Base-by-base conservation (phyloP, 1,140 invertebrate species). In the Phthorimaea operculella region DNA sequence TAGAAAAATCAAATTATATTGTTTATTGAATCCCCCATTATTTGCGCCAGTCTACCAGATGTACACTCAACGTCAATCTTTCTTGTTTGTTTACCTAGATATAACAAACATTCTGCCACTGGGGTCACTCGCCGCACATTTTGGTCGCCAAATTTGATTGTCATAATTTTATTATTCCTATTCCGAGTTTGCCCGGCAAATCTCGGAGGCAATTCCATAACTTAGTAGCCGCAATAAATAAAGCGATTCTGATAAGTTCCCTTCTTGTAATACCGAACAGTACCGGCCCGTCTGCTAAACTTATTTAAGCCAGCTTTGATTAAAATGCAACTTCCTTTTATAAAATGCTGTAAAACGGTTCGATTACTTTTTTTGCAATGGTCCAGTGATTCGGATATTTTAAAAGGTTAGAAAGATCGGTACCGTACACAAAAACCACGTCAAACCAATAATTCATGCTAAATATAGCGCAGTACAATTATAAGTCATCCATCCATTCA, bases 391-490 rank as follows among this genome's bases (percentile, higher is more conserved):
- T 39, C 36, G 36, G 36, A 39, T 39, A 39, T 39, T 39, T 39
- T 39, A 39, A 39, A 28, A 28, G 21, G 21, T 28, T 28, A 28
- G 21, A 6, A 28, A 28, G 21, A 28, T 28, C 21, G 21, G 36
- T 18, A 47, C 15, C 18, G 59, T 42, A 21, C 51, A 72, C 63
- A 79, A 83, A 76, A 75, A 70, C 70, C 60, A 73, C 72, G 68
- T 79, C 67, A 67, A 76, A 80, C 73, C 74, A 83, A 83, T 85
- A 83, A 85, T 79, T 85, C 79, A 85, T 76, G 74, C 76, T 81
- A 78, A 83, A 83, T 81, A 79, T 79, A 80, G 66, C 70, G 68
- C 65, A 60, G 68, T 58, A 85, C 79, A 83, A 85, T 83, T 84
- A 84, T 77, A 85, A 85, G 79, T 76, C 82, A 82, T 67, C 74